Evolutionary conservation across 2,797 vertebrate genomes (phyloP), one percentile per base, ranked within the genome.

Genomic region (Pagetopsis macropterus): DNA sequence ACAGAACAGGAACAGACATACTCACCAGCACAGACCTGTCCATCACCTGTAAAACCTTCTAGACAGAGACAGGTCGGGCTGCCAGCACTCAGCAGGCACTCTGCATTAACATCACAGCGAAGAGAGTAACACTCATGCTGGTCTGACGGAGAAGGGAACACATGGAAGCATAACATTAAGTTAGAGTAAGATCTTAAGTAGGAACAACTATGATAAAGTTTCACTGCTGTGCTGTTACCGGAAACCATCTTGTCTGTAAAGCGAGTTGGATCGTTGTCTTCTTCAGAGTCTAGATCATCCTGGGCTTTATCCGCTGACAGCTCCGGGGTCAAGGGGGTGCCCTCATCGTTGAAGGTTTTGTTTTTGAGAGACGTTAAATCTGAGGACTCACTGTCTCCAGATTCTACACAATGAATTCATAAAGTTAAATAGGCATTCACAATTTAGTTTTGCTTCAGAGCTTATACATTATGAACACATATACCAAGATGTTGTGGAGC

Each of bases 191-290:
- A 41, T 1, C 48, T 37, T 2, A 9, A 77, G 45, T 0, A 1
- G 2, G 31, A 48, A 17, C 45, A 72, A 11, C 0, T 12, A 2
- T 4, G 10, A 9, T 16, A 9, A 0, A 17, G 15, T 55, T 0
- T 3, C 16, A 19, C 1, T 52, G 7, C 50, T 27, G 1, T 7
- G 3, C n/a, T 2, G 17, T 77, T 95, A 98, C 97, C 97, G 95
- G 96, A 95, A 65, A 97, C 88, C 95, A 96, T 95, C 78, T 96
- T 94, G 79, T 98, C 96, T 2, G 95, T 94, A 78, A 88, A 91
- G 41, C 95, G 75, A 16, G n/a, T 75, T 5, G 9, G 19, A 1
- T 82, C 81, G 0, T 1, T 79, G 14, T 79, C 80, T 46, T 73
- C 75, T 10, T 54, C 75, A 4, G 75, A 33, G 33, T 72, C 1